A percentile compares a stretch with the other conserved stretches of the same genome.
phyloP scores from a whole-genome alignment of 2,888 invertebrate species.

The Frankliniella fusca region DNA sequence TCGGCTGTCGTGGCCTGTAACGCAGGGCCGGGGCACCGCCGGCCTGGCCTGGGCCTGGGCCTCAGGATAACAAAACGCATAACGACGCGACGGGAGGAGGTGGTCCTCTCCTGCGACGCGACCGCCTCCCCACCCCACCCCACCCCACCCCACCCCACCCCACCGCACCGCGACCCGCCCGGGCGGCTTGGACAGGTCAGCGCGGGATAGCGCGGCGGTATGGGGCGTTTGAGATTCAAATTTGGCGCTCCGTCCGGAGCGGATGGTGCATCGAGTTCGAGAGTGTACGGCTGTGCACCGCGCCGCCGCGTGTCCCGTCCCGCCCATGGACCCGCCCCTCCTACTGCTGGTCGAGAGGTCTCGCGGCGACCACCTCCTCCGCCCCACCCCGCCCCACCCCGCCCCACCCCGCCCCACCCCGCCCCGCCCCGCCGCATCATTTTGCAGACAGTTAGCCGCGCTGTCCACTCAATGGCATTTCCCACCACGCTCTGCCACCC shows the following conservation, averaged over 20 bases:
- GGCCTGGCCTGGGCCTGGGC: neutral
- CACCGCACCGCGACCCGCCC: too few relatives aligned
- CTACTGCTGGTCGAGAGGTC: too few relatives aligned
- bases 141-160: too few relatives aligned
- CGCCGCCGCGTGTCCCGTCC: neutral
- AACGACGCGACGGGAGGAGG: neutral
- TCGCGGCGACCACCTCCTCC: neutral
- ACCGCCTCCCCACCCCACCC: too few relatives aligned
- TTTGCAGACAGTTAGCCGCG: neutral
- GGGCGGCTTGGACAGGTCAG: too few relatives aligned
- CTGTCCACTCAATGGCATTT: neutral
- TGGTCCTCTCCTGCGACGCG: too few relatives aligned
- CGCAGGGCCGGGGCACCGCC: neutral
- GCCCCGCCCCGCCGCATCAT: neutral
- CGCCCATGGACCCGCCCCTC: too few relatives aligned
- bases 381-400: neutral
- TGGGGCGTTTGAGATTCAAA: constrained; percentile 15
- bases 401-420: too few relatives aligned
- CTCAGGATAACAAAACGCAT: neutral
- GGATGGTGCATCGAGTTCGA: neutral
- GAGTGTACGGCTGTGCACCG: neutral
- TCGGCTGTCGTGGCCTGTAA: neutral
- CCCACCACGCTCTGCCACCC: neutral
- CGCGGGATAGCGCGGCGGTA: neutral
- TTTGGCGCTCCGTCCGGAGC: neutral